A percentile compares a stretch with the other conserved stretches of the same genome.
These are phyloP conservation scores for Pogona vitticeps DNA, from an alignment of 2,113 vertebrate genomes.

Conservation along the genomic window DNA sequence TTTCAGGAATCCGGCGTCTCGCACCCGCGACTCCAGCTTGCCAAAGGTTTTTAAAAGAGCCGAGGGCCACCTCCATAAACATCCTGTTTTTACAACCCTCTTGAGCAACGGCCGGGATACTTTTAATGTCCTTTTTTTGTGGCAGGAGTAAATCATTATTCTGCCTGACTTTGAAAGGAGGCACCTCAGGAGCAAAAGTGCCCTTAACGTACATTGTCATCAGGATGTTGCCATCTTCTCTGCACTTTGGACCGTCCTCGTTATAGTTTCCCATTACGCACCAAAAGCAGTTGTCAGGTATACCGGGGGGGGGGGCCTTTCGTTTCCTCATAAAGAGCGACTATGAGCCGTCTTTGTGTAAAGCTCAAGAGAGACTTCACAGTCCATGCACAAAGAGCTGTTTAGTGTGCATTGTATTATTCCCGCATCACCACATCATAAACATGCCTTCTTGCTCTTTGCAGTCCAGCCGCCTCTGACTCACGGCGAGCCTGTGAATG, in stretches of 20 bases:
- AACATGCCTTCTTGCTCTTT: too few relatives aligned
- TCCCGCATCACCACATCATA: too few relatives aligned
- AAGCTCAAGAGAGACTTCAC: not conserved
- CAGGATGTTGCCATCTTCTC: constrained; percentile 26
- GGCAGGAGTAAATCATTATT: constrained; percentile 64
- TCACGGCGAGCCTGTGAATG: too few relatives aligned
- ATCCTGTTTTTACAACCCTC: constrained; percentile 44
- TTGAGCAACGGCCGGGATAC: not conserved
- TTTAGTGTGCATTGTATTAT: too few relatives aligned
- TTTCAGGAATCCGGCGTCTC: constrained; percentile 51
- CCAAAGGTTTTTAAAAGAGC: constrained; percentile 64
- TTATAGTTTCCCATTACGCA: not conserved
- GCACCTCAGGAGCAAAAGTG: constrained; percentile 33
- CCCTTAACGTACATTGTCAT: constrained; percentile 45
- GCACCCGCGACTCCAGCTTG: constrained; percentile 23
- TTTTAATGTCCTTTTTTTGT: constrained; percentile 50
- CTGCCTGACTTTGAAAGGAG: constrained; percentile 33
- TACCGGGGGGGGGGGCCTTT: not conserved
- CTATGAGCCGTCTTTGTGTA: too few relatives aligned
- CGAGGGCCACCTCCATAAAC: constrained; percentile 66
- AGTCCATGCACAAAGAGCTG: not conserved
- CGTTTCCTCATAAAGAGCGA: too few relatives aligned
- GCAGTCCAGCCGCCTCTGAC: too few relatives aligned
- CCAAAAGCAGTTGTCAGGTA: not conserved
- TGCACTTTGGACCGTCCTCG: not conserved